Base-by-base conservation (phyloP, 2,113 vertebrate species). In the Meriones unguiculatus region DNA sequence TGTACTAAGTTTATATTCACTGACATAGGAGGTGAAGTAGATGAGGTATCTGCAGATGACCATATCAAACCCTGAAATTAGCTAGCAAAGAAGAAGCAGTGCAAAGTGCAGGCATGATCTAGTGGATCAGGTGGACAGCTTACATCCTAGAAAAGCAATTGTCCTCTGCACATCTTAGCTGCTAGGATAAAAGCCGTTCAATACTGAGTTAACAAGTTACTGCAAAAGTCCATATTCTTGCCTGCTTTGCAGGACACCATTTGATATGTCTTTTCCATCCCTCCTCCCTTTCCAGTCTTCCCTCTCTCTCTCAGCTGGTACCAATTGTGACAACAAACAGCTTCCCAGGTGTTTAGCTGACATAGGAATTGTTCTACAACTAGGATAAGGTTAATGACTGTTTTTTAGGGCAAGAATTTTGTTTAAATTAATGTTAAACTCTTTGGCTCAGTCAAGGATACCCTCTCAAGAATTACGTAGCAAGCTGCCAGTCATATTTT, bases 131-230 rank as follows among this genome's bases (percentile, higher is more conserved):
- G 50, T n/a, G 8, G 30, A 72, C 67, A 70, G 32, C 25, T n/a
- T 54, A 28, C 52, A 8, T 70, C 30, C 41, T 67, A 18, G 65
- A 46, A 90, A 89, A 77, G 35, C 65, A 20, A 14, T 12, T 72
- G 13, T 38, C n/a, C 20, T n/a, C 22, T 30, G n/a, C 24, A 30
- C 46, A 88, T 46, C 50, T 69, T 89, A 64, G 72, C 28, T 65
- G 64, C n/a, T 76, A 57, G 38, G 11, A 80, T 8, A 2, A 87
- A 13, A 93, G 2, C 15, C 96, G 89, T 98, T 98, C 98, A 94
- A 98, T 99, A 98, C 95, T 98, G 96, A 96, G 94, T 98, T 99
- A 99, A 98, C 98, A 98, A 98, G 98, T 98, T 98, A 97, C 99
- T 98, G 98, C 98, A 98, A 98, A 97, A 98, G 93, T 96, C 99